Evolutionary conservation across 2,888 invertebrate species (phyloP).

Genomic region (Clunio marinus): DNA sequence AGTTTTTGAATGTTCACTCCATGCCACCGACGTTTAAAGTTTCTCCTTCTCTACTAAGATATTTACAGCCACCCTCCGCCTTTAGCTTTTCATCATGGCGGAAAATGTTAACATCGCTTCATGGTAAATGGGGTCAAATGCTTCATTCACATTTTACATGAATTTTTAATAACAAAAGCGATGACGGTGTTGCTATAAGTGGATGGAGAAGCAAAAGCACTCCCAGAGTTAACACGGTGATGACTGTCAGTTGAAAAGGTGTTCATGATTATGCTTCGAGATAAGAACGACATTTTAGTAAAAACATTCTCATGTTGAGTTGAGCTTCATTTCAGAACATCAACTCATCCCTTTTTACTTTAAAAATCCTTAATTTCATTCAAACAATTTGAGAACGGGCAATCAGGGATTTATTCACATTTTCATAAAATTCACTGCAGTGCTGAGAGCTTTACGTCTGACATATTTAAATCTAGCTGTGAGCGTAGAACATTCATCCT

Average conservation of each 20-base stretch:
- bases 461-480: not conserved
- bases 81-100: not conserved
- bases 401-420: not conserved
- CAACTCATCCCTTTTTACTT: not conserved
- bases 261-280: not conserved
- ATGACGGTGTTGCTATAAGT: not conserved
- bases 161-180: conserved; percentile 1
- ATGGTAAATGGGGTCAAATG: not conserved
- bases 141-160: conserved; percentile 17
- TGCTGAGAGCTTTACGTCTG: not conserved
- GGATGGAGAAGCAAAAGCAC: not conserved
- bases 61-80: no score
- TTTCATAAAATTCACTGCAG: no score
- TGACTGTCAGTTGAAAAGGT: conserved; percentile 10
- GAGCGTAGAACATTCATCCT: not conserved
- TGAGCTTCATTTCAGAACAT: not conserved
- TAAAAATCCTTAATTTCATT: not conserved
- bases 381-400: not conserved
- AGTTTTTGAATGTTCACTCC: no score
- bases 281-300: not conserved
- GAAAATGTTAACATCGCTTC: not conserved
- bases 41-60: no score
- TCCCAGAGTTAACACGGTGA: not conserved
- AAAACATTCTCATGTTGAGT: not conserved
- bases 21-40: no score